Percentiles rank a stretch among this genome's conserved stretches.
Conservation (phyloP, 1,140 invertebrate genomes). For the Cydia splendana region DNA sequence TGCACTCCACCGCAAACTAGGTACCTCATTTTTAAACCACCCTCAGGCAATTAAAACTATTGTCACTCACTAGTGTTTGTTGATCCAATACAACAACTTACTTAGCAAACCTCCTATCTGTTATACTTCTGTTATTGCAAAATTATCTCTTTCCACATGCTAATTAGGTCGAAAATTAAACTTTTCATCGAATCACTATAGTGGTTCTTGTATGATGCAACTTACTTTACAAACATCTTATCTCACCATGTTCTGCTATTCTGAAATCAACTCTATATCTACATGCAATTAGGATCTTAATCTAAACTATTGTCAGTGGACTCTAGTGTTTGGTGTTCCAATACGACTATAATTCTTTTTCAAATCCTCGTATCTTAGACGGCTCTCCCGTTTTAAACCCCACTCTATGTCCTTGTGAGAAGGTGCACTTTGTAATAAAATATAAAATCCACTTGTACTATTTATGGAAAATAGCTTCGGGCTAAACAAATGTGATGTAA, state of each 20-base stretch:
- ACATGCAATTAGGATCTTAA: not conserved
- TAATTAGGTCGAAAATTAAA: not conserved
- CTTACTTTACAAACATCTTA: not conserved
- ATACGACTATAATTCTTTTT: not conserved
- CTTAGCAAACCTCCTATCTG: not conserved
- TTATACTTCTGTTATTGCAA: not conserved
- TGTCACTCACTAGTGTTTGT: conserved; percentile 9
- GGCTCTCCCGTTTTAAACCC: not conserved
- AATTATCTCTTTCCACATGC: not conserved
- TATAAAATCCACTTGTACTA: not conserved
- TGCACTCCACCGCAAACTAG: not conserved
- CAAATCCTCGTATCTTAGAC: not conserved
- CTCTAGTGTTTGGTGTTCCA: not conserved
- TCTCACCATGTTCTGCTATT: not conserved
- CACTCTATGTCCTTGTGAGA: not conserved
- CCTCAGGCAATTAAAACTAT: conserved; percentile 11
- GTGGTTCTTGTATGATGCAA: not conserved
- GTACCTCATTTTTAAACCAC: not conserved
- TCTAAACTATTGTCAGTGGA: not conserved
- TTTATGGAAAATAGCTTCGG: not conserved
- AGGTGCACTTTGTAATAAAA: not conserved
- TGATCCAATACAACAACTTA: not conserved
- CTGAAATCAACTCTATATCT: not conserved
- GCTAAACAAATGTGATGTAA: not conserved
- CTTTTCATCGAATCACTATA: not conserved